Conservation (phyloP, 2,888 invertebrate genomes). For the Ectemnius continuus region DNA sequence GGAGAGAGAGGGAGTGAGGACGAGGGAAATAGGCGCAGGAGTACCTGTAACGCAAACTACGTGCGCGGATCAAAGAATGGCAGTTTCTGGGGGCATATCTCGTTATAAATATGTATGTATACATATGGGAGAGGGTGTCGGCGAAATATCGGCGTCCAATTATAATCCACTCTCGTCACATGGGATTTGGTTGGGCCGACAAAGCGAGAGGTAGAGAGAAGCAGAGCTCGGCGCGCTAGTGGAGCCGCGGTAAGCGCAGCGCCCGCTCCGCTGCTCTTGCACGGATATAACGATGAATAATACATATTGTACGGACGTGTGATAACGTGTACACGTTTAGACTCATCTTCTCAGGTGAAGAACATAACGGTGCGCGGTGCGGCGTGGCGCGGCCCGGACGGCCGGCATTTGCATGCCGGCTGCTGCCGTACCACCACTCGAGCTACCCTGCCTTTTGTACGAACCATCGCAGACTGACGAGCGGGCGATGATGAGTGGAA, state of each 20-base stretch:
- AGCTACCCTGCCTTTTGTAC: no score
- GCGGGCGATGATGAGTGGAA: no score
- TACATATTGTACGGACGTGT: slow-evolving; percentile 46
- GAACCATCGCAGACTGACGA: no score
- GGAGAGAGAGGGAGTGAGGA: not conserved
- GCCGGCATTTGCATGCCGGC: slow-evolving; percentile 2
- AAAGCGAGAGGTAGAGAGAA: slow-evolving; percentile 30
- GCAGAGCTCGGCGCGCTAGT: slow-evolving; percentile 38
- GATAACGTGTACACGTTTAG: slow-evolving; percentile 46
- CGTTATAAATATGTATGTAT: slow-evolving; percentile 61
- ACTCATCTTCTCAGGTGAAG: slow-evolving; percentile 30
- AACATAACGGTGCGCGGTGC: slow-evolving; percentile 4
- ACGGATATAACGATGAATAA: slow-evolving; percentile 55
- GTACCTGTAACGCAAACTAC: slow-evolving; percentile 52
- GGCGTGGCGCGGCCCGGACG: not conserved
- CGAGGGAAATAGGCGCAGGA: not conserved
- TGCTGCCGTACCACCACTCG: not conserved
- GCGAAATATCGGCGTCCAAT: slow-evolving; percentile 62
- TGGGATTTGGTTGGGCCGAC: slow-evolving; percentile 59
- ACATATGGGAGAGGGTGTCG: slow-evolving; percentile 25
- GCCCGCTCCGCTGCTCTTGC: slow-evolving; percentile 34
- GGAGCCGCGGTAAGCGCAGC: slow-evolving; percentile 6
- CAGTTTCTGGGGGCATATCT: slow-evolving; percentile 34
- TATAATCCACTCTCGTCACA: slow-evolving; percentile 61
- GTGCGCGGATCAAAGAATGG: slow-evolving; percentile 63